phyloP scores from a whole-genome alignment of 2,888 invertebrate genomes.

The Papilio protenor region DNA sequence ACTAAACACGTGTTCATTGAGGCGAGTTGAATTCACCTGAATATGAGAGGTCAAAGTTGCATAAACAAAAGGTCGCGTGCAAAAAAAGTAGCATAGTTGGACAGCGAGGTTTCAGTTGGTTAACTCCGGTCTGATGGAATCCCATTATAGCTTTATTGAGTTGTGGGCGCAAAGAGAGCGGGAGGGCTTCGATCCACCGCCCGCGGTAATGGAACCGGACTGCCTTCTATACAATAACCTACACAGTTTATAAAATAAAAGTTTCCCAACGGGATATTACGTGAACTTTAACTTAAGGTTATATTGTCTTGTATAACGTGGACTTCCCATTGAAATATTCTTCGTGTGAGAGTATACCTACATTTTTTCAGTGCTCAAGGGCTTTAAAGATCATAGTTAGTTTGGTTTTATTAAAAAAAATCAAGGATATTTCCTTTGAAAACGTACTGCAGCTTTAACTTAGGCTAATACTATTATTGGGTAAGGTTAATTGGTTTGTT shows the following conservation, averaged over 20 bases:
- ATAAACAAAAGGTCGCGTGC: constrained; percentile 62
- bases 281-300: neutral
- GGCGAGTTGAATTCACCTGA: constrained; percentile 18
- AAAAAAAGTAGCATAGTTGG: constrained; percentile 45
- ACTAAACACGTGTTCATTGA: constrained; percentile 23
- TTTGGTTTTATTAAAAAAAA: too few relatives aligned
- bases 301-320: neutral
- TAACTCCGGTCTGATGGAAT: constrained; percentile 70
- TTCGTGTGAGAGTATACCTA: too few relatives aligned
- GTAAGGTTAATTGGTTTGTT: neutral
- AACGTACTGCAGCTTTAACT: neutral
- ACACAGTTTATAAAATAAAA: constrained; percentile 52
- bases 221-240: constrained; percentile 57
- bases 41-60: constrained; percentile 48
- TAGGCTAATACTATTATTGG: neutral
- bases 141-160: constrained; percentile 80
- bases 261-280: constrained; percentile 39
- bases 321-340: neutral
- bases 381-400: too few relatives aligned
- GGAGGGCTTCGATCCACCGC: constrained; percentile 63
- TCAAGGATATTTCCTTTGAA: neutral
- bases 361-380: too few relatives aligned
- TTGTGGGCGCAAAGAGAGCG: constrained; percentile 66
- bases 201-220: constrained; percentile 62
- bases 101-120: constrained; percentile 69